Conservation (phyloP, 2,888 invertebrate species). For the Neria commutata region DNA sequence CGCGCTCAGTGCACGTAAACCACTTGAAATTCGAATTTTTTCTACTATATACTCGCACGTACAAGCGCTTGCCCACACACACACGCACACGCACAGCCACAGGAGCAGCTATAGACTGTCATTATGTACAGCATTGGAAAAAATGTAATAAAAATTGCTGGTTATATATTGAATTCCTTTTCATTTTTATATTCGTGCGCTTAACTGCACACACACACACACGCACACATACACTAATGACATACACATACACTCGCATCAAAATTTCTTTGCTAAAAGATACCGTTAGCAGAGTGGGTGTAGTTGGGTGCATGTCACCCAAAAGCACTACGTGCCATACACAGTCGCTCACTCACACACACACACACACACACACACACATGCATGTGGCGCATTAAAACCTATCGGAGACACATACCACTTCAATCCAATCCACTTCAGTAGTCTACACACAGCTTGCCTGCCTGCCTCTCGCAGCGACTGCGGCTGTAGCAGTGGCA, state of each 20-base stretch:
- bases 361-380: neutral
- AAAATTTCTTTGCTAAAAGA: too few species aligned
- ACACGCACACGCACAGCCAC: neutral
- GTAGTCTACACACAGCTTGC: neutral
- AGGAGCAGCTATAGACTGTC: neutral
- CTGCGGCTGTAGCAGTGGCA: neutral
- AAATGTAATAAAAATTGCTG: constrained; percentile 5
- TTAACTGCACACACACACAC: neutral
- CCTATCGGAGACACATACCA: neutral
- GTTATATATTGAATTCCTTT: constrained; percentile 21
- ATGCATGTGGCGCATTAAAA: neutral
- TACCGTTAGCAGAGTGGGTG: neutral
- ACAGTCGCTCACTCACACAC: neutral
- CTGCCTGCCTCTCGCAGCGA: constrained; percentile 1
- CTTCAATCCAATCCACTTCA: neutral
- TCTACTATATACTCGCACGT: neutral
- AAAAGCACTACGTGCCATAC: constrained; percentile 1
- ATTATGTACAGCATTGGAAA: neutral
- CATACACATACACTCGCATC: too few species aligned
- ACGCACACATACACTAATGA: neutral
- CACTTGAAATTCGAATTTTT: constrained; percentile 6
- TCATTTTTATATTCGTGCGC: constrained; percentile 18
- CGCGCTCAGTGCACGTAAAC: neutral
- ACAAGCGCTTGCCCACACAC: neutral
- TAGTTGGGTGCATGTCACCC: neutral